These are phyloP conservation scores for Willowsia nigromaculata DNA, from an alignment of 2,888 invertebrate species.

Conservation along the genomic window DNA sequence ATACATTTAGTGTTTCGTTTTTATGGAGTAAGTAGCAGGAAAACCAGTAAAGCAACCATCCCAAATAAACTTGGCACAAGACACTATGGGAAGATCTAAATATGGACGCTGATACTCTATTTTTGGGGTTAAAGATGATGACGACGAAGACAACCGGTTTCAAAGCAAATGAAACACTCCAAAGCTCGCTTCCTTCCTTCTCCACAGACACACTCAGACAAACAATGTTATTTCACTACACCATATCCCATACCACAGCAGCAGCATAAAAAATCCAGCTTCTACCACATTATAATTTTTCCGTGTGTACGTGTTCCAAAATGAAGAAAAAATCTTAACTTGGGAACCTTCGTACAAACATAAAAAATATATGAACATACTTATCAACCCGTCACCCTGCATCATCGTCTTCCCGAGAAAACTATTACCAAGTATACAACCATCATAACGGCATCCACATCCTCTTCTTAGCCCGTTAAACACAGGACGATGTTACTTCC, in stretches of 20 bases:
- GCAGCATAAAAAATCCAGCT: neutral
- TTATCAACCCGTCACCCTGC: conserved; percentile 33
- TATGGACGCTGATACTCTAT: conserved; percentile 76
- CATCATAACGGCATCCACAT: neutral
- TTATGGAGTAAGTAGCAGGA: neutral
- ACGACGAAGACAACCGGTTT: conserved; percentile 63
- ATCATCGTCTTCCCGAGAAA: neutral
- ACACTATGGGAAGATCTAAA: conserved; percentile 72
- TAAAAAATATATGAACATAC: neutral
- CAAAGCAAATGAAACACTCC: conserved; percentile 8
- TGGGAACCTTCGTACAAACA: neutral
- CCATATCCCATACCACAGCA: neutral
- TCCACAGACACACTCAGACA: neutral
- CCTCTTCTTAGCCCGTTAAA: neutral
- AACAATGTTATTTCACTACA: neutral
- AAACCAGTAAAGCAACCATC: conserved; percentile 61
- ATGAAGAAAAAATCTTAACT: neutral
- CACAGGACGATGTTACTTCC: no score
- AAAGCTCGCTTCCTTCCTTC: conserved; percentile 11
- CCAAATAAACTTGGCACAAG: conserved; percentile 74
- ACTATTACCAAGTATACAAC: neutral
- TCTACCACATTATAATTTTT: neutral
- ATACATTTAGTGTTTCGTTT: neutral
- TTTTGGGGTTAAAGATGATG: conserved; percentile 74
- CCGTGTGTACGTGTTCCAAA: neutral